Percentiles rank a stretch among this genome's conserved stretches.
Evolutionary conservation across 2,113 vertebrate species (phyloP).

Genomic region (Toxotes jaculatrix): DNA sequence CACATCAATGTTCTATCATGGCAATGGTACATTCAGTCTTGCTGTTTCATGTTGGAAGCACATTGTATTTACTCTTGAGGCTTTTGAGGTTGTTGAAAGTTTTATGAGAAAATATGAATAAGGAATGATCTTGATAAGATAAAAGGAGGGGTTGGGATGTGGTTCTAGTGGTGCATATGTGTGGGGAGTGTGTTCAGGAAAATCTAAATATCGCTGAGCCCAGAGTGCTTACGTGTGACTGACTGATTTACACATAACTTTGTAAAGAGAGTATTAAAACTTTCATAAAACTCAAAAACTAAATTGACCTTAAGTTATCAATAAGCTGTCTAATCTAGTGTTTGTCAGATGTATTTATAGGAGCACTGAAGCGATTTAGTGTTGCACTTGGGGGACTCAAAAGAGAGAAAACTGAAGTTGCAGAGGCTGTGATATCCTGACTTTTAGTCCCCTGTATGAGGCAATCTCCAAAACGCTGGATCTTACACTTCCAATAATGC

Average conservation of each 20-base stretch:
- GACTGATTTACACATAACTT: no score
- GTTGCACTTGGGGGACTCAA: neutral
- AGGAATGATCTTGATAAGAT: neutral
- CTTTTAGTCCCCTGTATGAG: neutral
- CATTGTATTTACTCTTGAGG: neutral
- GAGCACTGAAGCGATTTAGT: neutral
- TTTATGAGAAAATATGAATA: constrained; percentile 28
- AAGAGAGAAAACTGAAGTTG: neutral
- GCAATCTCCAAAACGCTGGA: neutral
- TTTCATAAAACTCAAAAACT: neutral
- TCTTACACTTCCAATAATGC: neutral
- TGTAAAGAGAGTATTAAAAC: neutral
- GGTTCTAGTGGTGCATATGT: neutral
- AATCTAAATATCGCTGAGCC: no score
- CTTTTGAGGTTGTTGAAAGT: neutral
- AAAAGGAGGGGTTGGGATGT: neutral
- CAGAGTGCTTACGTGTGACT: no score
- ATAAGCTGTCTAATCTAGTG: neutral
- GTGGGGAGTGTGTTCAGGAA: no score
- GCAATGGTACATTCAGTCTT: neutral
- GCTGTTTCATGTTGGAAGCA: neutral
- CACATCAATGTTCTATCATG: neutral
- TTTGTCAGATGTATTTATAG: neutral
- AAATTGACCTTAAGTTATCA: neutral
- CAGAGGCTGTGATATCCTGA: neutral